Evolutionary conservation across 2,113 vertebrate species (phyloP).

Genomic region (Salvator merianae): DNA sequence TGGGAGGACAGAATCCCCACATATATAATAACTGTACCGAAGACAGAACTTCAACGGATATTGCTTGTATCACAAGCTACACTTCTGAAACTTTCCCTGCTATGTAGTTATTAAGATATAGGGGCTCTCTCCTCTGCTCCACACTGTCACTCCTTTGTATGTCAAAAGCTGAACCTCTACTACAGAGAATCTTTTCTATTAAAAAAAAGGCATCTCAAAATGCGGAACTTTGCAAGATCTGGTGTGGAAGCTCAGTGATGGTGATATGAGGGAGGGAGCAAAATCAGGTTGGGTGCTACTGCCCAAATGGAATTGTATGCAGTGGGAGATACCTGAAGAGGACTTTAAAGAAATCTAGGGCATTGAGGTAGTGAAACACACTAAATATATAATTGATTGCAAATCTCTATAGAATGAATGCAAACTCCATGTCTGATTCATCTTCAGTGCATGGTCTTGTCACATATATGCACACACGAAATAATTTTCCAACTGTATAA

Average conservation of each 20-base stretch:
- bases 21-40: too few species aligned
- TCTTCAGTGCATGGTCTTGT: background rate
- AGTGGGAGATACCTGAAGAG: background rate
- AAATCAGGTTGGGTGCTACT: too few species aligned
- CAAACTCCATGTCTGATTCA: background rate
- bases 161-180: too few species aligned
- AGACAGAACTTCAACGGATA: too few species aligned
- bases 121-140: too few species aligned
- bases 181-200: too few species aligned
- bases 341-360: background rate
- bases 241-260: background rate
- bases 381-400: background rate
- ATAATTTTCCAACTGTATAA: background rate
- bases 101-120: too few species aligned
- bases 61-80: too few species aligned
- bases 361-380: background rate
- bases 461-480: background rate
- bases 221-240: background rate
- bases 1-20: too few species aligned
- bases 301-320: background rate
- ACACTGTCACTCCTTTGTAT: too few species aligned
- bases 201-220: background rate
- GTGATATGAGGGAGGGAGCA: background rate
- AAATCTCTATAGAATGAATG: too few species aligned
- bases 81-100: too few species aligned